phyloP scores from a whole-genome alignment of 1,140 invertebrate genomes.

The Neodiprion pinetum region DNA sequence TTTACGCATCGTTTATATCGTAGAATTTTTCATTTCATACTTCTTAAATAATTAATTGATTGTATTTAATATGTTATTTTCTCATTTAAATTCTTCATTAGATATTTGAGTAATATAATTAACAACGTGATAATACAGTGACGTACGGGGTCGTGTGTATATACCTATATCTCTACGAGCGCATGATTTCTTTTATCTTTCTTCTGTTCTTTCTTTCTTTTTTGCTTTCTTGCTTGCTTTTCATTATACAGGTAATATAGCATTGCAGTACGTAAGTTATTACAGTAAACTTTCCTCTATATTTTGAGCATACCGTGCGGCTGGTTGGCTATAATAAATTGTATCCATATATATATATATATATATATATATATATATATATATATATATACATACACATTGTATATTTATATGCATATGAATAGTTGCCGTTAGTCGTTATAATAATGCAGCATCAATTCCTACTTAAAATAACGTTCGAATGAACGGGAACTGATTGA shows the following conservation, averaged over 20 bases:
- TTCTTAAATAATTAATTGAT: background rate
- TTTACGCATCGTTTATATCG: background rate
- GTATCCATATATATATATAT: conserved; percentile 16
- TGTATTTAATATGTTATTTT: background rate
- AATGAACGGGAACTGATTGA: background rate
- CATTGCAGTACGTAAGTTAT: conserved; percentile 4
- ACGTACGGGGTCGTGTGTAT: background rate
- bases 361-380: conserved; percentile 15
- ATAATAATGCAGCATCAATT: background rate
- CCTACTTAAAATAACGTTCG: background rate
- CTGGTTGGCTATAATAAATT: conserved; percentile 31
- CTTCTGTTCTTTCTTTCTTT: background rate
- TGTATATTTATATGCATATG: background rate
- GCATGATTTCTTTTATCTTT: conserved; percentile 9
- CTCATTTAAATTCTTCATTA: background rate
- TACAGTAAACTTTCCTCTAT: conserved; percentile 38
- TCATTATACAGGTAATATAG: conserved; percentile 10
- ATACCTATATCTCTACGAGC: background rate
- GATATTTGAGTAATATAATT: background rate
- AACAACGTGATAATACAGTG: conserved; percentile 7
- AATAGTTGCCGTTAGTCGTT: background rate
- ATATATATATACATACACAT: conserved; percentile 16
- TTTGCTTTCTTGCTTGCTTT: conserved; percentile 13
- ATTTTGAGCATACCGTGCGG: conserved; percentile 55
- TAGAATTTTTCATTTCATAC: background rate